Percentiles rank a stretch among this genome's conserved stretches.
These are phyloP conservation scores for Globia sparganii DNA, from an alignment of 2,888 invertebrate species.

Conservation along the genomic window DNA sequence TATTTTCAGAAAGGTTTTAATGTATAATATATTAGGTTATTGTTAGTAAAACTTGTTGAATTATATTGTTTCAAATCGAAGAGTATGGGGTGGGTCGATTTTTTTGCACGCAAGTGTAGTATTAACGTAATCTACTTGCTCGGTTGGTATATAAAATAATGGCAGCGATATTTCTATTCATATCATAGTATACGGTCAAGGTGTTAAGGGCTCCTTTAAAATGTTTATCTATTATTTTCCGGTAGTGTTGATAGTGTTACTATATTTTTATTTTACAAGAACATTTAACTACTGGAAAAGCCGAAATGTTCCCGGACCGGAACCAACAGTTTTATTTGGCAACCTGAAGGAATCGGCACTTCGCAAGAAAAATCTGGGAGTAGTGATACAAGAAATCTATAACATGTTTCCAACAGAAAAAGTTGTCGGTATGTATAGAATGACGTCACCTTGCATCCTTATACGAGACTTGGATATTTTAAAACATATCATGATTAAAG, in stretches of 20 bases:
- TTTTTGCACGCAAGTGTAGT: too few species aligned
- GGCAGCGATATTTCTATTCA: conserved; percentile 16
- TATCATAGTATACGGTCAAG: neutral
- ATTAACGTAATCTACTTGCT: neutral
- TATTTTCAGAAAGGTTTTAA: too few species aligned
- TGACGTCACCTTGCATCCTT: conserved; percentile 74
- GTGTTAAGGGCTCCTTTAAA: conserved; percentile 14
- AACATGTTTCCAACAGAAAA: conserved; percentile 75
- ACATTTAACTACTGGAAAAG: conserved; percentile 77
- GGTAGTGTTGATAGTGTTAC: conserved; percentile 31
- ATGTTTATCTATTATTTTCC: conserved; percentile 48
- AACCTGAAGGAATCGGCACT: conserved; percentile 68
- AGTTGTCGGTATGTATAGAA: conserved; percentile 77
- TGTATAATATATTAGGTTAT: too few species aligned
- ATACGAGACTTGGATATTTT: conserved; percentile 78
- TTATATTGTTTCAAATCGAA: too few species aligned
- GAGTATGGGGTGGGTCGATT: too few species aligned
- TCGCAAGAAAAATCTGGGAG: conserved; percentile 27
- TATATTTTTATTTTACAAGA: conserved; percentile 74
- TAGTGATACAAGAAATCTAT: conserved; percentile 36
- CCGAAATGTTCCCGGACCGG: conserved; percentile 71
- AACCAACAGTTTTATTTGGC: conserved; percentile 74
- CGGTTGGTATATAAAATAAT: conserved; percentile 34
- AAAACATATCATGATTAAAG: conserved; percentile 79
- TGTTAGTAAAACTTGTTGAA: too few species aligned